phyloP scores from a whole-genome alignment of 2,113 vertebrate genomes.

The Colinus virginianus region DNA sequence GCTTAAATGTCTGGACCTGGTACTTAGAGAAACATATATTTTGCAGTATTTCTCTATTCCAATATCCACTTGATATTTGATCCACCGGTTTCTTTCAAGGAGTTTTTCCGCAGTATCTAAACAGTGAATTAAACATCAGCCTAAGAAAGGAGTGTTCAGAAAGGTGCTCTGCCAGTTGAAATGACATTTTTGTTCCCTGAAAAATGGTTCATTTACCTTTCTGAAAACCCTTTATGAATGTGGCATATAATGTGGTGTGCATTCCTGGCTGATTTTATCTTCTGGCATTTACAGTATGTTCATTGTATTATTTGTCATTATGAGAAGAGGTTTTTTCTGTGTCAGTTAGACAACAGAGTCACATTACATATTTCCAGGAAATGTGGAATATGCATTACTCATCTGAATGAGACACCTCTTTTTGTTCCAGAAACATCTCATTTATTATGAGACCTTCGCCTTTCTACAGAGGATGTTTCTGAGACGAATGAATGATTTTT shows the following conservation, averaged over 20 bases:
- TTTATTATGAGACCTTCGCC: neutral
- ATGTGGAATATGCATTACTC: neutral
- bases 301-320: neutral
- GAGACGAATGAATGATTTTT: neutral
- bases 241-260: rapidly evolving
- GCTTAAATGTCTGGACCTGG: neutral
- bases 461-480: neutral
- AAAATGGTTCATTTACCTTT: neutral
- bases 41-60: neutral
- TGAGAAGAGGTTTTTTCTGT: neutral
- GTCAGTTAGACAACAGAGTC: neutral
- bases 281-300: neutral
- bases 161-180: neutral
- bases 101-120: neutral
- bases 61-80: neutral
- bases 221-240: neutral
- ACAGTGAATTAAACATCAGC: neutral
- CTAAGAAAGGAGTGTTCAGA: neutral
- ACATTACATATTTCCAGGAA: neutral
- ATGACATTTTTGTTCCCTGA: neutral
- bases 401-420: neutral
- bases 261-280: neutral
- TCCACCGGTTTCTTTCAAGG: neutral
- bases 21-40: conserved; percentile 9
- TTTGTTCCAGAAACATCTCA: neutral